Base-by-base conservation (phyloP, 2,888 invertebrate species). In the Lithophane ornitopus region DNA sequence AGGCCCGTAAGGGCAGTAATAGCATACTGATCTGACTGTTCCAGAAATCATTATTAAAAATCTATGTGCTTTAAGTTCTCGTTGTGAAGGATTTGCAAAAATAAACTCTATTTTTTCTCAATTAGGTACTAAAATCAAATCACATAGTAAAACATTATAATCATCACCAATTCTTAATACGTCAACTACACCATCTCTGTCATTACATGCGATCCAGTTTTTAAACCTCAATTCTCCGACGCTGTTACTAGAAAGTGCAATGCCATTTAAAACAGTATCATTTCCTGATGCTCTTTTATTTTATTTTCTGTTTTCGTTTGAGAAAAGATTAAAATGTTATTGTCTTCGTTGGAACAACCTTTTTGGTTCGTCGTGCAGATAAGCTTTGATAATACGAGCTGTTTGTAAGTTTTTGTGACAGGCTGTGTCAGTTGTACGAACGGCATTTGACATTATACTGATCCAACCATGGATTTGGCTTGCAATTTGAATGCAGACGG, bases 171-270 rank as follows among this genome's bases (percentile, higher is more conserved):
- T 58, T 59, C 6, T 54, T 41, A n/a, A 34, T 14, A 58, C 22
- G 46, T 16, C 16, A 41, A 69, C 81, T 22, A 52, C 59, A 80
- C 26, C 56, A 65, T 61, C 28, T 52, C 56, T 26, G 16, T 54
- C 52, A 67, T 75, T 70, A 84, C 34, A 69, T 7, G 11, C 22
- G 66, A 72, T 72, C 85, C 22, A 81, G 77, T 84, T 82, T 49
- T 49, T 6, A 58, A 76, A 39, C 69, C 76, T 66, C 81, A 73
- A 68, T 81, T 78, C 63, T 73, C 52, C 7, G 22, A 2, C 28
- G 14, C 11, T 22, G 68, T 22, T 16, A 34, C 69, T 62, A 76
- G 82, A 82, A 82, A 82, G 82, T 80, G 9, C 62, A 63, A 49
- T 56, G 19, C 46, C 72, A 58, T 81, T 61, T 72, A 77, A 79